Evolutionary conservation across 2,797 vertebrate genomes (phyloP), one percentile per base, ranked within the genome.

Genomic region (Helicolenus hilgendorfi): DNA sequence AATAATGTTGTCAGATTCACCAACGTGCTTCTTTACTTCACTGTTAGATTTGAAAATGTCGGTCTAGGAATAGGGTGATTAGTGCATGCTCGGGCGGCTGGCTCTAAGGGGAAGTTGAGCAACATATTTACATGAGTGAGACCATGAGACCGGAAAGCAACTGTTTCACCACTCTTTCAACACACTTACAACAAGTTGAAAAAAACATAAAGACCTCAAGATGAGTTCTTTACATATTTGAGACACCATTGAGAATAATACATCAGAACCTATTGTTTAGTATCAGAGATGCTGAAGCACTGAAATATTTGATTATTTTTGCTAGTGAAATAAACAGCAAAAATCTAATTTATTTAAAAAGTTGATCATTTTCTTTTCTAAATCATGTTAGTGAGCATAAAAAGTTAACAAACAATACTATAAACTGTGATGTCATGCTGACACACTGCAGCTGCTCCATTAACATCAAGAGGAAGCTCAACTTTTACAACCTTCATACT

Each of bases 71-170:
- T 8, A 58, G 38, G 29, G 24, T 60, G 70, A 80, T 81, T 22
- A 82, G 77, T 53, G 70, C 59, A 41, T 31, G 31, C 38, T 33
- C 5, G 18, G 68, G 80, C 84, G 81, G 79, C 79, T 88, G 76
- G 60, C 33, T 62, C 22, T 41, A 88, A 92, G 92, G 75, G 96
- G 96, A 97, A 96, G 93, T 95, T 97, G 90, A 93, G 96, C 92
- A 97, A 97, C 64, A 60, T 64, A 64, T 92, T 92, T 89, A 84
- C 78, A 93, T 70, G 89, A 83, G 67, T 14, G 73, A 82, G 76
- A 77, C 79, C 88, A 80, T 76, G 77, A 89, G 90, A 93, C 94
- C 90, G 94, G 95, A 96, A 96, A 94, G 68, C 77, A 89, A 87
- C 59, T 22, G 89, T 96, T 96, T 89, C 95, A 86, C 79, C 91